phyloP scores from a whole-genome alignment of 2,888 invertebrate genomes.

The Brachycybe producta region DNA sequence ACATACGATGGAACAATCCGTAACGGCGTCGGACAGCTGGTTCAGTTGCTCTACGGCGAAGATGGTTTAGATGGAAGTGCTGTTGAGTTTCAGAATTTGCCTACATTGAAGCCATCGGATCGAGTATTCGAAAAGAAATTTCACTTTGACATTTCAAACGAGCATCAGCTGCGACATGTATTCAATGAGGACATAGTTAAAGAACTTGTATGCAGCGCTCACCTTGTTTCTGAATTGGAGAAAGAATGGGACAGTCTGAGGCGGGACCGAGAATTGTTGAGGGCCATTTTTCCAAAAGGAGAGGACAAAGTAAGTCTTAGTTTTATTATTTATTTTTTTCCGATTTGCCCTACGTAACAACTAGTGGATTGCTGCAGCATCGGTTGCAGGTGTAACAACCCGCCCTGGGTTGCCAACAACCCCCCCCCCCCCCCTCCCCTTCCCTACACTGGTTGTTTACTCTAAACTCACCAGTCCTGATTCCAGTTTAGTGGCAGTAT shows the following conservation, averaged over 20 bases:
- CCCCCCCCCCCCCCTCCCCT: too few species aligned
- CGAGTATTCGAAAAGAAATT: constrained; percentile 92
- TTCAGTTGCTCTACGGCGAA: constrained; percentile 94
- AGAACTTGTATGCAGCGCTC: constrained; percentile 82
- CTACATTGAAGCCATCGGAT: constrained; percentile 88
- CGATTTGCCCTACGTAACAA: too few species aligned
- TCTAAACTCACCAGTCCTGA: too few species aligned
- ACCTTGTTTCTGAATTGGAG: constrained; percentile 81
- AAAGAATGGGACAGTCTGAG: constrained; percentile 89
- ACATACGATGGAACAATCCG: constrained; percentile 97
- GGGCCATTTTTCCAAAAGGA: constrained; percentile 89
- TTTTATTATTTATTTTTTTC: too few species aligned
- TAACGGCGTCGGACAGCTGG: constrained; percentile 86
- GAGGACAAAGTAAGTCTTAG: constrained; percentile 54
- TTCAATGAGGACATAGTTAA: constrained; percentile 90
- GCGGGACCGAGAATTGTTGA: constrained; percentile 70
- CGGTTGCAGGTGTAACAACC: too few species aligned
- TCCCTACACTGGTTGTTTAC: too few species aligned
- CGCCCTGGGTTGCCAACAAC: too few species aligned
- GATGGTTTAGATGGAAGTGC: constrained; percentile 96
- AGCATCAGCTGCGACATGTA: constrained; percentile 73
- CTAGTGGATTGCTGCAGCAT: too few species aligned
- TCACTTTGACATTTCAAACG: constrained; percentile 90
- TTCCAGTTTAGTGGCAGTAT: too few species aligned
- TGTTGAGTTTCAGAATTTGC: constrained; percentile 90